Evolutionary conservation across 2,113 vertebrate genomes (phyloP).

Genomic region (Eulemur rufifrons): DNA sequence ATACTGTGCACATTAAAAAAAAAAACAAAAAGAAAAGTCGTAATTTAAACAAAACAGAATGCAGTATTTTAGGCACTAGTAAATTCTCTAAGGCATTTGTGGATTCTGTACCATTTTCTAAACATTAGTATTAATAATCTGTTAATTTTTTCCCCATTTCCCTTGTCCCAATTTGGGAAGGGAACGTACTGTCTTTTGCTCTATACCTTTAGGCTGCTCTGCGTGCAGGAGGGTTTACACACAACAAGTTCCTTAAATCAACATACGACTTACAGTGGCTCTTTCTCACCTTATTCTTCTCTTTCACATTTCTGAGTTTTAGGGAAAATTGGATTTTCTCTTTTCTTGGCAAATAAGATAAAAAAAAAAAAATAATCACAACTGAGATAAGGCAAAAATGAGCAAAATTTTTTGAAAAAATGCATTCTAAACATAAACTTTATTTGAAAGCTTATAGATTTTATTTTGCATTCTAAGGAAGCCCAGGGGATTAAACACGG

Average conservation of each 20-base stretch:
- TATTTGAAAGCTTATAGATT: background rate
- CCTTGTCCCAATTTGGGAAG: background rate
- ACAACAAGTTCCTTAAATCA: background rate
- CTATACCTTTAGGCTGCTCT: background rate
- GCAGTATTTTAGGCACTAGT: background rate
- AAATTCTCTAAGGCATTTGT: background rate
- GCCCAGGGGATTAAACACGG: background rate
- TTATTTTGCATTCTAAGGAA: background rate
- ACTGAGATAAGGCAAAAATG: constrained; percentile 3
- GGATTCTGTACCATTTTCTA: constrained; percentile 15
- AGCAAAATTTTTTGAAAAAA: background rate
- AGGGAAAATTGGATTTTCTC: background rate
- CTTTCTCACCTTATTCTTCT: constrained; percentile 62
- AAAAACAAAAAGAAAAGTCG: background rate
- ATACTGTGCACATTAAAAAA: constrained; percentile 70
- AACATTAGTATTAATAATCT: constrained; percentile 31
- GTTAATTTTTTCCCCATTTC: background rate
- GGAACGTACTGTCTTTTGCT: background rate
- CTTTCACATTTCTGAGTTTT: background rate
- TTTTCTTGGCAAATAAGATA: constrained; percentile 60
- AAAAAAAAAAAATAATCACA: constrained; percentile 69
- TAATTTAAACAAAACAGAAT: constrained; percentile 41
- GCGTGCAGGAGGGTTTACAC: background rate
- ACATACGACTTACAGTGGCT: background rate
- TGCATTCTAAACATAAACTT: background rate